phyloP scores from a whole-genome alignment of 1,140 invertebrate genomes.

The Agraylea sexmaculata region DNA sequence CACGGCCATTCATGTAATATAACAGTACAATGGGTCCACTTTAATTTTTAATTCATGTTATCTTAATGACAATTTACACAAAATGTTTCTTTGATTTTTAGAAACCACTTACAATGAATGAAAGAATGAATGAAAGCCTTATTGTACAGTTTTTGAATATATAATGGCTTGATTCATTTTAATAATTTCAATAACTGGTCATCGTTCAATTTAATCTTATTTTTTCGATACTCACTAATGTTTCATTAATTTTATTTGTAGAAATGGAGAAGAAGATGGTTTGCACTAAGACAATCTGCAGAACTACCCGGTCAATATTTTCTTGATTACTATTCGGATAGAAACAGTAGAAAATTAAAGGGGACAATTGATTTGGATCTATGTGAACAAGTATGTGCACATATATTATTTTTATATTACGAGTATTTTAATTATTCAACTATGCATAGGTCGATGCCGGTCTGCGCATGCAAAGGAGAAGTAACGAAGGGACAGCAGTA shows the following conservation, averaged over 20 bases:
- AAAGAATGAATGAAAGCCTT: too few relatives aligned
- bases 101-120: too few relatives aligned
- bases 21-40: too few relatives aligned
- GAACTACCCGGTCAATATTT: constrained; percentile 88
- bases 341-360: constrained; percentile 73
- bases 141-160: not conserved
- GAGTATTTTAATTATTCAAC: constrained; percentile 20
- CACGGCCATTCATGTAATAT: too few relatives aligned
- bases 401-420: constrained; percentile 12
- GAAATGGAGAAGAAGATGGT: constrained; percentile 92
- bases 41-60: too few relatives aligned
- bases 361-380: constrained; percentile 88
- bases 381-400: constrained; percentile 72
- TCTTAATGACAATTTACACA: too few relatives aligned
- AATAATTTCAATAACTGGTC: too few relatives aligned
- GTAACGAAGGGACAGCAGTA: constrained; percentile 58
- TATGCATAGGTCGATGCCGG: constrained; percentile 83
- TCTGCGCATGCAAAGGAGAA: constrained; percentile 66
- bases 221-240: constrained; percentile 17
- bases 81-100: too few relatives aligned
- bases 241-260: constrained; percentile 37
- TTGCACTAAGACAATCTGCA: constrained; percentile 77
- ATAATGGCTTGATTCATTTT: too few relatives aligned
- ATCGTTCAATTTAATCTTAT: too few relatives aligned
- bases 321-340: constrained; percentile 86